These are phyloP conservation scores for Gnatocerus cornutus DNA, from an alignment of 2,888 invertebrate species.

Conservation along the genomic window DNA sequence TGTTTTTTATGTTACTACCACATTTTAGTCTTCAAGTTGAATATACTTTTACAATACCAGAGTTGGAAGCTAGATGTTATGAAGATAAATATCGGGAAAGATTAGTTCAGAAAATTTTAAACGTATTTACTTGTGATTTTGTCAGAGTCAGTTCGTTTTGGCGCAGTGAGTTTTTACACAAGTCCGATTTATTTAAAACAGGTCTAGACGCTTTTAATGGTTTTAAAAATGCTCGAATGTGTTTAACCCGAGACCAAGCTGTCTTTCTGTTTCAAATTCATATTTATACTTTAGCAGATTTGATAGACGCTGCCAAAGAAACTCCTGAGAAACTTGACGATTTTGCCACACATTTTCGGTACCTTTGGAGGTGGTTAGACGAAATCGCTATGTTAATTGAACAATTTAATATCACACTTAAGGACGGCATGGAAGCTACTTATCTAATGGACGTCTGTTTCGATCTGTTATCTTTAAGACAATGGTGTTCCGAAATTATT, in stretches of 20 bases:
- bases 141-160: too few relatives aligned
- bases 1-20: background rate
- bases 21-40: background rate
- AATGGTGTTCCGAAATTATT: slow-evolving; percentile 77
- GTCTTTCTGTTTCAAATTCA: slow-evolving; percentile 78
- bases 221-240: too few relatives aligned
- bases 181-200: too few relatives aligned
- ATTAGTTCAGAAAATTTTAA: too few relatives aligned
- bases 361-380: slow-evolving; percentile 66
- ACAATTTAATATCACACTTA: slow-evolving; percentile 83
- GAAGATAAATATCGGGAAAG: too few relatives aligned
- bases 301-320: slow-evolving; percentile 63
- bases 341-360: slow-evolving; percentile 21
- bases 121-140: too few relatives aligned
- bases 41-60: background rate
- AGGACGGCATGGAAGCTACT: slow-evolving; percentile 83
- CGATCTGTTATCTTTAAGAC: slow-evolving; percentile 73
- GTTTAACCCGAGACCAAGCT: slow-evolving; percentile 68
- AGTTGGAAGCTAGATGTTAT: too few relatives aligned
- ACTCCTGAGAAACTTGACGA: slow-evolving; percentile 52
- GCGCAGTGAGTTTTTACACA: too few relatives aligned
- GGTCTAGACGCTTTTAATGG: too few relatives aligned
- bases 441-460: slow-evolving; percentile 75
- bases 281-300: slow-evolving; percentile 76
- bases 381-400: slow-evolving; percentile 78